Evolutionary conservation across 2,113 vertebrate species (phyloP).

Genomic region (Oreochromis spilurus): DNA sequence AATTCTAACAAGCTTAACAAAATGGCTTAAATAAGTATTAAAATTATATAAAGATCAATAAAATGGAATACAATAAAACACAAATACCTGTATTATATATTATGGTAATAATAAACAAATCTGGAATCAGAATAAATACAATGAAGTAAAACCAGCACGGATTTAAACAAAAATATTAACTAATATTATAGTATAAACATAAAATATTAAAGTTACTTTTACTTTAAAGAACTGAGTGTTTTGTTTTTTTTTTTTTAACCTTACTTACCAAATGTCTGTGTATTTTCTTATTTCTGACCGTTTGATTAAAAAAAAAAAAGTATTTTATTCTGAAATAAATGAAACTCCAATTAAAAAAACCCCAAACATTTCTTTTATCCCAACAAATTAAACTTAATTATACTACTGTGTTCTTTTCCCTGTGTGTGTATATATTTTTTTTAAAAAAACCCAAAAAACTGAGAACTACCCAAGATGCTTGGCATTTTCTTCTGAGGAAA

Average conservation of each 20-base stretch:
- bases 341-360: not conserved
- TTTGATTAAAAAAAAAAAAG: not conserved
- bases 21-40: not conserved
- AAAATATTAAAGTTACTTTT: not conserved
- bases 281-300: not conserved
- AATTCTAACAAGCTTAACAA: rapidly evolving
- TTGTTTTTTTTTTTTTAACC: not conserved
- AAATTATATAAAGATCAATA: not conserved
- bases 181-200: not conserved
- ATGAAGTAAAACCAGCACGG: not conserved
- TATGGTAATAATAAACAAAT: not conserved
- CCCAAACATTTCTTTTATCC: not conserved
- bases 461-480: too few relatives aligned
- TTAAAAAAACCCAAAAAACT: too few relatives aligned
- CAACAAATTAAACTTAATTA: not conserved
- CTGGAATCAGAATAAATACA: not conserved
- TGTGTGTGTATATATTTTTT: not conserved
- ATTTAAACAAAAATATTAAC: rapidly evolving
- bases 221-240: not conserved
- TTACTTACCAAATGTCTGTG: rapidly evolving
- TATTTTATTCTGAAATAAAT: not conserved
- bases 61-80: not conserved
- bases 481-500: too few relatives aligned
- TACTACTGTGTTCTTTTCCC: rapidly evolving
- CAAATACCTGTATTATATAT: not conserved